phyloP scores from a whole-genome alignment of 2,888 invertebrate species.

The Nipponacmea schrenckii region DNA sequence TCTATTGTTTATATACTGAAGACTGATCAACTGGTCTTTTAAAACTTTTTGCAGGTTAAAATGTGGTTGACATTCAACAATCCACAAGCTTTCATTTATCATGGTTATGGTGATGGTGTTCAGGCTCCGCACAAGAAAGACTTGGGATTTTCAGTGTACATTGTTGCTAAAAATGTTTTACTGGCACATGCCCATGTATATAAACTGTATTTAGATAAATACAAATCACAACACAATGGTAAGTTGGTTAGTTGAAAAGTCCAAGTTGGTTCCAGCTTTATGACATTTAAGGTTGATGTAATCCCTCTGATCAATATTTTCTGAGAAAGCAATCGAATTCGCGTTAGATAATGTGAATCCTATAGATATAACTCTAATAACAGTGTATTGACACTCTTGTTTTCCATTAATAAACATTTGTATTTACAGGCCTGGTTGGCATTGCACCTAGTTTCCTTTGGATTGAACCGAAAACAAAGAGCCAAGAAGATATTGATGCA shows the following conservation, averaged over 20 bases:
- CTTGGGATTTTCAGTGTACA: slow-evolving; percentile 70
- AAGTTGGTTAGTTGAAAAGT: neutral
- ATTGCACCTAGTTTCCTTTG: slow-evolving; percentile 54
- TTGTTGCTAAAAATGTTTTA: slow-evolving; percentile 75
- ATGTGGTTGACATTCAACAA: slow-evolving; percentile 84
- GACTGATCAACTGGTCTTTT: too few relatives aligned
- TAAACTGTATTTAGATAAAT: slow-evolving; percentile 66
- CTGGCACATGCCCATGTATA: slow-evolving; percentile 77
- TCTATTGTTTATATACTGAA: too few relatives aligned
- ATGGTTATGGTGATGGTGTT: slow-evolving; percentile 50
- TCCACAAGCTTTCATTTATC: slow-evolving; percentile 69
- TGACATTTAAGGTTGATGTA: too few relatives aligned
- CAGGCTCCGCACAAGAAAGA: slow-evolving; percentile 49
- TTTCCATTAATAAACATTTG: too few relatives aligned
- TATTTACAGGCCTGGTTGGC: slow-evolving; percentile 43
- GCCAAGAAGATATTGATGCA: slow-evolving; percentile 47
- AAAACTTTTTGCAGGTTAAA: slow-evolving; percentile 59
- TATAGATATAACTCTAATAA: too few relatives aligned
- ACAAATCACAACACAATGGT: slow-evolving; percentile 33
- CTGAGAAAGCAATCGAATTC: too few relatives aligned
- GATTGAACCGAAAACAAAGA: slow-evolving; percentile 49
- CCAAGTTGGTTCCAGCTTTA: too few relatives aligned
- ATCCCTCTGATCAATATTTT: too few relatives aligned
- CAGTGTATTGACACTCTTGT: too few relatives aligned
- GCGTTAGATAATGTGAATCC: too few relatives aligned